Conservation (phyloP, 2,888 invertebrate genomes). For the Zygogramma bicolorata region DNA sequence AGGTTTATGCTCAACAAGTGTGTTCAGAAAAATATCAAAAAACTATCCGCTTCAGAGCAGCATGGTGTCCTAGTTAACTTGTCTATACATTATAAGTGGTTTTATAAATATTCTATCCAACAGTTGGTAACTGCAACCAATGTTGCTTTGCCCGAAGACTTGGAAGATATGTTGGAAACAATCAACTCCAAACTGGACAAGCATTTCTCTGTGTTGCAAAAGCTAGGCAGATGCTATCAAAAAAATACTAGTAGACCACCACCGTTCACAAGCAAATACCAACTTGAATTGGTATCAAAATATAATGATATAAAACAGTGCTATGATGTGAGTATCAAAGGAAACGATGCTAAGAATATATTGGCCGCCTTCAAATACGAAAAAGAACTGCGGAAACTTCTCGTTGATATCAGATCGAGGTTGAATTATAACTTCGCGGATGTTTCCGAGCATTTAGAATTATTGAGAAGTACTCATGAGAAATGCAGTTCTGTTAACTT, state of each 20-base stretch:
- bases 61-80: conserved; percentile 73
- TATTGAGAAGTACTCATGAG: conserved; percentile 32
- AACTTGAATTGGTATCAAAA: conserved; percentile 50
- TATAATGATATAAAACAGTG: conserved; percentile 46
- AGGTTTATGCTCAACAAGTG: conserved; percentile 61
- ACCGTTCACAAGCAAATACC: conserved; percentile 55
- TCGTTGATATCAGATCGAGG: conserved; percentile 52
- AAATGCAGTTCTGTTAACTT: conserved; percentile 25
- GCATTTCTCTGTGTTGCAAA: conserved; percentile 58
- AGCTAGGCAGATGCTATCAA: conserved; percentile 59
- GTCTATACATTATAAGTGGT: conserved; percentile 80
- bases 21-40: conserved; percentile 60
- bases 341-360: conserved; percentile 41
- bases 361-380: conserved; percentile 42
- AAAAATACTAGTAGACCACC: conserved; percentile 57
- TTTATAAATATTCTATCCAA: conserved; percentile 73
- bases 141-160: conserved; percentile 32
- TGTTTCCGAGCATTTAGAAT: conserved; percentile 45
- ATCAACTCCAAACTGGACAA: conserved; percentile 57
- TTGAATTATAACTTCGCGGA: conserved; percentile 47
- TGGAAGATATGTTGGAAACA: conserved; percentile 47
- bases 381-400: conserved; percentile 34
- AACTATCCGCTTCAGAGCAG: conserved; percentile 44
- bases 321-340: conserved; percentile 50
- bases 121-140: conserved; percentile 49